Conservation (phyloP, 2,113 vertebrate genomes). For the Macaca mulatta region DNA sequence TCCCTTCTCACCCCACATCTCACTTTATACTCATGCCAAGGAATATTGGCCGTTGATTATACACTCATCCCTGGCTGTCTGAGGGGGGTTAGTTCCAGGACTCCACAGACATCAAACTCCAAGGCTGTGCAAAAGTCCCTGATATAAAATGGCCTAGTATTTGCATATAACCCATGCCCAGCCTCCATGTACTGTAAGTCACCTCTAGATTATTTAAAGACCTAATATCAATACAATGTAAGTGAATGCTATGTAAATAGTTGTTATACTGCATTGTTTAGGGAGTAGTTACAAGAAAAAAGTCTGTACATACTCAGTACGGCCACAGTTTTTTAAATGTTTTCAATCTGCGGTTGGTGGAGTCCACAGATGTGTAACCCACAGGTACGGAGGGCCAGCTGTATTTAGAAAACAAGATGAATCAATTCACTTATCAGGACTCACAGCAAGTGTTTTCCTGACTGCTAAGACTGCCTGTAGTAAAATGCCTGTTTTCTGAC, state of each 20-base stretch:
- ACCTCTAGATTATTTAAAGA: not conserved
- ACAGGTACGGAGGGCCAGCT: not conserved
- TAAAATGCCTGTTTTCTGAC: not conserved
- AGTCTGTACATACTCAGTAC: not conserved
- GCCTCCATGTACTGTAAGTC: not conserved
- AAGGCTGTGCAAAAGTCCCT: not conserved
- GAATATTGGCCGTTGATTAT: not conserved
- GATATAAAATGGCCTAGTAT: not conserved
- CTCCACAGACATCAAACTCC: not conserved
- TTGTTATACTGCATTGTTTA: not conserved
- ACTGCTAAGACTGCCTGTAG: not conserved
- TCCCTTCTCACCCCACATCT: not conserved
- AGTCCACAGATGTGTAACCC: not conserved
- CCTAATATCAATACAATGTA: not conserved
- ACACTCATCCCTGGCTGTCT: not conserved
- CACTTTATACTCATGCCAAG: not conserved
- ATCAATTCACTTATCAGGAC: not conserved
- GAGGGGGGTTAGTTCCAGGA: not conserved
- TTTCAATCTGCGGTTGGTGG: not conserved
- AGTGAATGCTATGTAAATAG: not conserved
- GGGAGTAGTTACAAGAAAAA: not conserved
- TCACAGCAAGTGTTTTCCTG: not conserved
- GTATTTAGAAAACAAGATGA: not conserved
- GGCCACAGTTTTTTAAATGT: not conserved
- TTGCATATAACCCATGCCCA: not conserved